A percentile compares a stretch with the other conserved stretches of the same genome.
phyloP scores from a whole-genome alignment of 2,113 vertebrate species.

The Pituophis catenifer region DNA sequence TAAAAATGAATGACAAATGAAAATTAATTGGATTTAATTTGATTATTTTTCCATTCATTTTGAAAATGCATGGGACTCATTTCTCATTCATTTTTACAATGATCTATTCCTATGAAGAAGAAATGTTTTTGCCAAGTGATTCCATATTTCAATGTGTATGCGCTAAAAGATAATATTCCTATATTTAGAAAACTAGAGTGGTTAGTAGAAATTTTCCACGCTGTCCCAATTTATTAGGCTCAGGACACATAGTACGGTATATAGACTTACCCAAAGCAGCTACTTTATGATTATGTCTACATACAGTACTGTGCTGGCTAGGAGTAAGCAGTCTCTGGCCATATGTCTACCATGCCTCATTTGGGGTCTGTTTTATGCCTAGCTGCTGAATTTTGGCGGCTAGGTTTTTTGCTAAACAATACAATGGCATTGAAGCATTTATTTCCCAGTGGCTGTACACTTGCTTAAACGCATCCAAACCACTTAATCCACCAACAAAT shows the following conservation, averaged over 20 bases:
- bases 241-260: neutral
- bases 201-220: neutral
- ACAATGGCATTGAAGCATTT: neutral
- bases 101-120: neutral
- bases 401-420: neutral
- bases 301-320: neutral
- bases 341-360: neutral
- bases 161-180: neutral
- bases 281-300: neutral
- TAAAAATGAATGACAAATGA: neutral
- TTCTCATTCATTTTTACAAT: neutral
- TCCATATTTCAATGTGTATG: neutral
- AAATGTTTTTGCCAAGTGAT: too few relatives aligned
- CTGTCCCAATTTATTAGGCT: neutral
- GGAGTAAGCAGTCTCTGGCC: neutral
- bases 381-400: neutral
- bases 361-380: neutral
- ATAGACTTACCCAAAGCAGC: neutral
- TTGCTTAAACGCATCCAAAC: neutral
- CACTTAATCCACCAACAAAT: neutral
- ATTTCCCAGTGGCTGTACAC: neutral
- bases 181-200: neutral
- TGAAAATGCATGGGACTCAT: neutral
- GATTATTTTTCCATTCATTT: neutral
- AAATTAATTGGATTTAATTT: neutral